Evolutionary conservation across 2,888 invertebrate genomes (phyloP).

Genomic region (Tuberolachnus salignus): DNA sequence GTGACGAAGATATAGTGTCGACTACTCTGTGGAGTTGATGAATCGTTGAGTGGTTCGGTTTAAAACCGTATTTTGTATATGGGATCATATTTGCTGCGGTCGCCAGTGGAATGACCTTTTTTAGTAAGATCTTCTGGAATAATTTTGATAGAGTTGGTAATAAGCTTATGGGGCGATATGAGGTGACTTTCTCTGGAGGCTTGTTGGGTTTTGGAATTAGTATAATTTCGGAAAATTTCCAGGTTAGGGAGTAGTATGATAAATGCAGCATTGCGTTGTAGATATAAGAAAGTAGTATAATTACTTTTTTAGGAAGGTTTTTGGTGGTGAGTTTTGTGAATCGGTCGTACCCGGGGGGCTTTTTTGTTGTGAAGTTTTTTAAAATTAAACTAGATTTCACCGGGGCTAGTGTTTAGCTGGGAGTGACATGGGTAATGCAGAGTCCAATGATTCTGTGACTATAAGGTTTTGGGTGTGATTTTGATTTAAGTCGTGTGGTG

Average conservation of each 20-base stretch:
- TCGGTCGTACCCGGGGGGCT: background rate
- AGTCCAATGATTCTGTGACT: background rate
- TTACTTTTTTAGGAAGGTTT: slow-evolving; percentile 3
- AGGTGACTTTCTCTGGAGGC: background rate
- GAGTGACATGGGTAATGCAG: background rate
- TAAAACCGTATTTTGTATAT: background rate
- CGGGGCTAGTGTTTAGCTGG: background rate
- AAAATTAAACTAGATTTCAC: slow-evolving; percentile 16
- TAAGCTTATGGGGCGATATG: background rate
- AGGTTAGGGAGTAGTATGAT: background rate
- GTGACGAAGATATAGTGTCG: too few species aligned
- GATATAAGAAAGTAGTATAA: slow-evolving; percentile 1
- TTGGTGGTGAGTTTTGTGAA: background rate
- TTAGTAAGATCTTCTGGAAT: background rate
- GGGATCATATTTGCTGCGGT: slow-evolving; percentile 29
- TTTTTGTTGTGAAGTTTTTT: too few species aligned
- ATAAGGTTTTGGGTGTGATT: slow-evolving; percentile 7
- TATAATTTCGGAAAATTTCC: background rate
- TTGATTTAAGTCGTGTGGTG: slow-evolving; percentile 13
- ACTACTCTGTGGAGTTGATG: too few species aligned
- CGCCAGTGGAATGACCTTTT: background rate
- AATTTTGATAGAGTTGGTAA: slow-evolving; percentile 1
- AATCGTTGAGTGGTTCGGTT: too few species aligned
- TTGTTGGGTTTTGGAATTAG: background rate
- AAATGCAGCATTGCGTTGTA: background rate